Evolutionary conservation across 2,888 invertebrate species (phyloP).

Genomic region (Malthinus seriepunctatus): DNA sequence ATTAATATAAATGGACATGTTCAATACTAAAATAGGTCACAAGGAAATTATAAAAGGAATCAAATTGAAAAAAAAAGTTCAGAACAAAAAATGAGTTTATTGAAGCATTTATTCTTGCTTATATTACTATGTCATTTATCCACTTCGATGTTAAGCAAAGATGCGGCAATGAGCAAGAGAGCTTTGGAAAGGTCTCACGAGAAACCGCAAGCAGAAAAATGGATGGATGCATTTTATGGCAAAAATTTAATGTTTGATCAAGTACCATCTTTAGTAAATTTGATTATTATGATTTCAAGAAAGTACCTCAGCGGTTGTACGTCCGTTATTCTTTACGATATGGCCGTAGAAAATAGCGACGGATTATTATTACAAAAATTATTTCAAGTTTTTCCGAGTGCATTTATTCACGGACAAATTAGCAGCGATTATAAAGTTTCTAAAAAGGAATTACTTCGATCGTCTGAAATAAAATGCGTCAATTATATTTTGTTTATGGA

Average conservation of each 20-base stretch:
- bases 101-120: background rate
- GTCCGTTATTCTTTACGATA: slow-evolving; percentile 70
- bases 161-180: slow-evolving; percentile 35
- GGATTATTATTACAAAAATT: slow-evolving; percentile 62
- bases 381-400: slow-evolving; percentile 60
- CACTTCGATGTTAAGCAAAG: background rate
- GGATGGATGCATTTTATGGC: slow-evolving; percentile 47
- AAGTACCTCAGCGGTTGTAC: slow-evolving; percentile 67
- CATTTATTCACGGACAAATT: slow-evolving; percentile 67
- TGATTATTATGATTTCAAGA: slow-evolving; percentile 63
- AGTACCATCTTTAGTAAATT: slow-evolving; percentile 61
- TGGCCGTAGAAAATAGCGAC: slow-evolving; percentile 60
- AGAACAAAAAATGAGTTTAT: background rate
- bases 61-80: background rate
- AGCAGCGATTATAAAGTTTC: slow-evolving; percentile 56
- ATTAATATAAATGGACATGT: slow-evolving; percentile 1
- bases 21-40: slow-evolving; percentile 1
- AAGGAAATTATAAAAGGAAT: background rate
- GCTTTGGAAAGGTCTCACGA: slow-evolving; percentile 52
- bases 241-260: slow-evolving; percentile 51
- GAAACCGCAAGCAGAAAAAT: slow-evolving; percentile 48
- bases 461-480: slow-evolving; percentile 58
- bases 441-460: slow-evolving; percentile 55
- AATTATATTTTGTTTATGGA: slow-evolving; percentile 70
- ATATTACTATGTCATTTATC: background rate